Evolutionary conservation across 2,888 invertebrate species (phyloP), one percentile per base, ranked within the genome.

Genomic region (Scotopteryx bipunctaria): DNA sequence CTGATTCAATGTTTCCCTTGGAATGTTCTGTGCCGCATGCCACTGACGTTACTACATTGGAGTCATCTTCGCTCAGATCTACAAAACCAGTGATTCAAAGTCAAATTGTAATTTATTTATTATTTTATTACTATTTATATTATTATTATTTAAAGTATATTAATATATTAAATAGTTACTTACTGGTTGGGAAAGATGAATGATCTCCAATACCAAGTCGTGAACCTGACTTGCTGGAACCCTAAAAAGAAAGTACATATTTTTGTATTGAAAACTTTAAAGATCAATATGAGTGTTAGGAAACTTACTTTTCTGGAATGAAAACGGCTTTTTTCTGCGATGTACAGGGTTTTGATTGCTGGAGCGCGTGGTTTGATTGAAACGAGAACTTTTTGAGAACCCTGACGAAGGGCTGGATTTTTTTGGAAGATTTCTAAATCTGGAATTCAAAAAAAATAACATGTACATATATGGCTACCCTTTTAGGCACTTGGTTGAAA

Each of bases 171-270:
- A 32, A 15, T 23, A 23, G 9, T 8, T 42, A 72, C 83, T 83
- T 73, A 88, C 88, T 66, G 21, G 75, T 76, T 14, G 71, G 78
- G 53, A 81, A 78, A 27, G 83, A 84, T 15, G 80, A 77, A 65
- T 88, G 83, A 61, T 88, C 87, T 61, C 86, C 87, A 47, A 86
- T 79, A 41, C 81, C 86, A 49, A 86, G 76, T 37, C 79, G 73
- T 32, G 83, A 84, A 9, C 74, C 75, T 21, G 85, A 79, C 65
- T 75, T 82, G 33, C 80, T 73, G 13, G 81, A 76, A 55, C 69
- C 74, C 88, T 88, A 69, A 16, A 79, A 77, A 36, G 2, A 13
- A 9, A 15, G 6, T 14, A n/a, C n/a, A n/a, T 23, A 23, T n/a
- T n/a, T 8, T 37, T 11, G 17, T 19, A 19, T 17, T 11, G 1